Percentiles rank a stretch among this genome's conserved stretches.
These are phyloP conservation scores for Cygnus olor DNA, from an alignment of 2,797 vertebrate species.

Conservation along the genomic window DNA sequence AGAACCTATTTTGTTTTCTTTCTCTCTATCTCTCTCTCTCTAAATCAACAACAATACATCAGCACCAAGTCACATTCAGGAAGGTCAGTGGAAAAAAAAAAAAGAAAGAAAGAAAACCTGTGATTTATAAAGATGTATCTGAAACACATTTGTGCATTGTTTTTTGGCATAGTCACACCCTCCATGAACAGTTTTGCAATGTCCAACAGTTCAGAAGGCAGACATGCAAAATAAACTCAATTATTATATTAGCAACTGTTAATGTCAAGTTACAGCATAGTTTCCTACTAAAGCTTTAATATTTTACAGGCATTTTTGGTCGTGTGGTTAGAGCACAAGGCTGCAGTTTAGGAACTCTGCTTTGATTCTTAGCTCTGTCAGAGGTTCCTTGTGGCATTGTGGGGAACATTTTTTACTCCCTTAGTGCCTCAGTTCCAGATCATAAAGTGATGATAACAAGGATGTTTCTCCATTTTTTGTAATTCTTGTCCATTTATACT, in stretches of 20 bases:
- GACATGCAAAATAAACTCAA: not conserved
- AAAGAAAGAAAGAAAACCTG: not conserved
- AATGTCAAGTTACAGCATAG: not conserved
- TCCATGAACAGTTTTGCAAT: not conserved
- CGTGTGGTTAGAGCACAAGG: not conserved
- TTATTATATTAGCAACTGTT: not conserved
- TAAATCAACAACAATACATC: not conserved
- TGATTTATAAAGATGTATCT: not conserved
- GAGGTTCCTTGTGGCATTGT: not conserved
- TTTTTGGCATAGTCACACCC: not conserved
- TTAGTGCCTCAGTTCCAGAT: not conserved
- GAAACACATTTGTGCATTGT: not conserved
- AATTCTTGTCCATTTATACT: not conserved
- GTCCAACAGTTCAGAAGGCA: not conserved
- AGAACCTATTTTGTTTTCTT: not conserved
- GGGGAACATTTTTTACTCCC: not conserved
- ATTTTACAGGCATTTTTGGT: not conserved
- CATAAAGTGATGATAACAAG: not conserved
- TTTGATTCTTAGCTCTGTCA: not conserved
- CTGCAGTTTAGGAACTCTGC: not conserved
- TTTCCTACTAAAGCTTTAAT: not conserved
- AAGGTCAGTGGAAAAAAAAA: not conserved
- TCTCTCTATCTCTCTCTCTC: too few species aligned
- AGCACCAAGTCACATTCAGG: not conserved
- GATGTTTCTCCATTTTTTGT: not conserved